Evolutionary conservation across 1,140 invertebrate genomes (phyloP), one percentile per base, ranked within the genome.

Genomic region (Drosophila subobscura): DNA sequence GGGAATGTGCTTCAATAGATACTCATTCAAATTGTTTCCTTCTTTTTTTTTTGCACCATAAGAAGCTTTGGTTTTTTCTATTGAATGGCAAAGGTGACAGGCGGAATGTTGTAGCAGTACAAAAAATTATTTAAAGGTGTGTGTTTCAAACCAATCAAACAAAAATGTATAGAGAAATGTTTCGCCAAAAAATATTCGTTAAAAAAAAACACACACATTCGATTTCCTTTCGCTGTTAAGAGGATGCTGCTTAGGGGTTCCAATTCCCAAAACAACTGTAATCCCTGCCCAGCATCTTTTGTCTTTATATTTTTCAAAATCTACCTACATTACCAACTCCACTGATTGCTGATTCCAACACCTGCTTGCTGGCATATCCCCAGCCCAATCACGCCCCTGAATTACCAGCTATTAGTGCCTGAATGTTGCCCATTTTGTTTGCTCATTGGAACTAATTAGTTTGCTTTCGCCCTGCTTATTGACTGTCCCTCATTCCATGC

Each of bases 361-460:
- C 22, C 22, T 42, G 40, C 10, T 54, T 54, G 8, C 8, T 22
- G 10, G 5, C 10, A 44, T 37, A 46, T 23, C 47, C 23, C 14
- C 3, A 2, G 22, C 20, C 27, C 41, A 58, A 58, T 25, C 12
- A 37, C 44, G 63, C 42, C 70, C 51, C 44, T 10, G 25, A 67
- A 40, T 23, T 56, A 57, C 25, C 37, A 25, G 41, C 70, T 53
- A 65, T 73, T 74, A 49, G 25, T 27, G 12, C 60, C 33, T 74
- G 70, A 74, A 73, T 56, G 70, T 60, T 75, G 44, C 55, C 55
- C 72, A 51, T 75, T 75, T 67, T 85, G 78, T 67, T 88, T 77
- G 83, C 65, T 80, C 81, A 86, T 74, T 88, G 83, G 77, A 86
- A 88, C 81, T 86, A 86, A 86, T 86, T 86, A 86, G 83, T 88